Evolutionary conservation across 2,888 invertebrate species (phyloP), one percentile per base, ranked within the genome.

Genomic region (Dicyrtomina minuta): DNA sequence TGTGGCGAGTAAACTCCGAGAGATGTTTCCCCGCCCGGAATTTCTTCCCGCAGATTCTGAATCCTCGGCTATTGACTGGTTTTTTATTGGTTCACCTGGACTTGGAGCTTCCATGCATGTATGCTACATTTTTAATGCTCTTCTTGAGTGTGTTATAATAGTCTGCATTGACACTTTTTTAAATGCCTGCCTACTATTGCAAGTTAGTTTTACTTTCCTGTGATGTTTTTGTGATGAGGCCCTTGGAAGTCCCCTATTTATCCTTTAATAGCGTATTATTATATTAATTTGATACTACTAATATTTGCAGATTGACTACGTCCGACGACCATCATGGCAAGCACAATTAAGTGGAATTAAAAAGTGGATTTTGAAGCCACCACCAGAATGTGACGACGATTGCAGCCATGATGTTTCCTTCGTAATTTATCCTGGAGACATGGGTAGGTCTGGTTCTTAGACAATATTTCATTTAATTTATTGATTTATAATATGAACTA

Each of bases 21-120:
- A 88, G 79, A 88, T 90, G 81, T 95, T 94, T 82, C 85, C 87
- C 44, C 84, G 89, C 68, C 95, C 95, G 33, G 88, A 90, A 78
- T 95, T 96, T 83, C 84, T 96, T 74, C 95, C 95, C 1, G 86
- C 88, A 70, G 92, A 93, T 83, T 90, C 92, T n/a, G 94, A 94
- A 82, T 88, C 90, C 79, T 91, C 93, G 62, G 88, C 89, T 46
- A 89, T 91, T 59, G 95, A 95, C 83, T 95, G 93, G 84, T 89
- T 95, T 76, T 93, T 96, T 82, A 89, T 95, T 86, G 95, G 95
- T 53, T 92, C 90, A 79, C 79, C 81, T 1, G 92, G 93, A 79
- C 89, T 89, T 79, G 94, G 94, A 70, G 93, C 94, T 70, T 89
- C 90, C 70, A 90, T 94, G 90, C 95, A 95, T 85, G 92, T 92